Percentiles rank a stretch among this genome's conserved stretches.
Conservation (phyloP, 2,888 invertebrate species). For the Hanleya hanleyi region DNA sequence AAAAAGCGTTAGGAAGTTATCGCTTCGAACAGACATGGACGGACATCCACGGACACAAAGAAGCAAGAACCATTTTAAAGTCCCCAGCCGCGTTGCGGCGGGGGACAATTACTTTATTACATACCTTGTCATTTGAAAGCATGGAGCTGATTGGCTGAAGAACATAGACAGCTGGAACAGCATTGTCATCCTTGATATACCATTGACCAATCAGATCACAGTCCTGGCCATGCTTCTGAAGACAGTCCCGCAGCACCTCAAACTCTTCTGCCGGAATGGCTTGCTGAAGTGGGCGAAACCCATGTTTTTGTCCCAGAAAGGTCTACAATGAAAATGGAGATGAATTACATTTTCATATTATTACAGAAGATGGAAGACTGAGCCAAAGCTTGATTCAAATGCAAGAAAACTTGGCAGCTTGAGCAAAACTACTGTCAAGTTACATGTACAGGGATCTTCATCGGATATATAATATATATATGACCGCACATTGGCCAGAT, state of each 20-base stretch:
- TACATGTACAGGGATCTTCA: neutral
- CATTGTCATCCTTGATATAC: conserved; percentile 63
- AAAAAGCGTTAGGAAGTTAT: too few species aligned
- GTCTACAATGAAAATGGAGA: conserved; percentile 53
- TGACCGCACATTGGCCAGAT: too few species aligned
- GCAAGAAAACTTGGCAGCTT: too few species aligned
- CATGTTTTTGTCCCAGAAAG: conserved; percentile 69
- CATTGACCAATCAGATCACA: conserved; percentile 52
- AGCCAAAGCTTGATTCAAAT: too few species aligned
- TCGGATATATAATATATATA: neutral
- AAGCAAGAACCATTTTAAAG: too few species aligned
- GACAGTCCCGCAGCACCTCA: conserved; percentile 49
- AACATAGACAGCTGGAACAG: conserved; percentile 57
- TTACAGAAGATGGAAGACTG: neutral
- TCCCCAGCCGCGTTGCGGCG: too few species aligned
- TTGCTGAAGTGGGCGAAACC: conserved; percentile 57
- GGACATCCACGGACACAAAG: too few species aligned
- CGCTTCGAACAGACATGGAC: too few species aligned
- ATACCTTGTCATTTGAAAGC: neutral
- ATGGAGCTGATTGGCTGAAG: conserved; percentile 45
- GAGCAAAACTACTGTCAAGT: neutral
- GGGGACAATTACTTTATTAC: too few species aligned
- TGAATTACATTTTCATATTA: too few species aligned
- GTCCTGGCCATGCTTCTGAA: conserved; percentile 43
- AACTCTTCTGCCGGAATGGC: conserved; percentile 54